A percentile compares a stretch with the other conserved stretches of the same genome.
phyloP scores from a whole-genome alignment of 2,797 vertebrate genomes.

The Chiroxiphia lanceolata region DNA sequence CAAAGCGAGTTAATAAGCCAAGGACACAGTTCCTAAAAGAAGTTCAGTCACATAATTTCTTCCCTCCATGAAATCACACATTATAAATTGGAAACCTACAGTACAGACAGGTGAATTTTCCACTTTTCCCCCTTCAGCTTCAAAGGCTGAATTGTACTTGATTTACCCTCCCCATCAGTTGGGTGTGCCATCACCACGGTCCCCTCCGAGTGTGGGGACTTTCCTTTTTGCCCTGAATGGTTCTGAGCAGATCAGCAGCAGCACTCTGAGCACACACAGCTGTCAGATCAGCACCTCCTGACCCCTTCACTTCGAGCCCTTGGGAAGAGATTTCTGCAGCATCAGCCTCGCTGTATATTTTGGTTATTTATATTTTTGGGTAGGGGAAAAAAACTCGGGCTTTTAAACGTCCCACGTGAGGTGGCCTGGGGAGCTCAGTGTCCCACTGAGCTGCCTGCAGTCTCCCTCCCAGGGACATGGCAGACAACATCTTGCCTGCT shows the following conservation, averaged over 20 bases:
- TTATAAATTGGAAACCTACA: neutral
- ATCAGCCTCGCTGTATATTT: neutral
- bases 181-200: neutral
- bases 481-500: neutral
- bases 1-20: neutral
- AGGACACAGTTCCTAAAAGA: neutral
- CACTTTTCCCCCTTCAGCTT: neutral
- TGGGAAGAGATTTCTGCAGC: neutral
- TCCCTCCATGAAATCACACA: neutral
- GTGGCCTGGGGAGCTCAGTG: neutral
- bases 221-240: neutral
- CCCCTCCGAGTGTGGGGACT: neutral
- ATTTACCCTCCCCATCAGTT: neutral
- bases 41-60: neutral
- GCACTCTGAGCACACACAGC: neutral
- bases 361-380: neutral
- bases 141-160: neutral
- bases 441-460: neutral
- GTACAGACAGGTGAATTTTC: neutral
- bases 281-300: neutral
- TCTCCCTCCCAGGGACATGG: neutral
- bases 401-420: accelerated
- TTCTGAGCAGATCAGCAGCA: neutral
- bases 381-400: accelerated
- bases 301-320: neutral